phyloP scores from a whole-genome alignment of 2,797 vertebrate genomes.

The Smutsia gigantea region DNA sequence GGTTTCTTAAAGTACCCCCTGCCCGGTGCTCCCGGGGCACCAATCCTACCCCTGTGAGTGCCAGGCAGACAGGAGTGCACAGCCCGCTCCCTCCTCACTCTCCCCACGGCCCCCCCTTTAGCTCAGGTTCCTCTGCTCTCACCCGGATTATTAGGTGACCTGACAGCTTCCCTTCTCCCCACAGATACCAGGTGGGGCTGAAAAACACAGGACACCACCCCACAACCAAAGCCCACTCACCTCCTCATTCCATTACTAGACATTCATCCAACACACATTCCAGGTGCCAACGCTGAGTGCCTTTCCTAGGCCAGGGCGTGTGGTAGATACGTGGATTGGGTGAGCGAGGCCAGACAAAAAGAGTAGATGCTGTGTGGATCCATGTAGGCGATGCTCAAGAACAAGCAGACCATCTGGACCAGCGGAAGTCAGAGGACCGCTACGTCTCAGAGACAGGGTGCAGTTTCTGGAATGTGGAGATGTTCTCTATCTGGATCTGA shows the following conservation, averaged over 20 bases:
- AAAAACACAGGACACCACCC: neutral
- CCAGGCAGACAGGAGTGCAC: slow-evolving; percentile 2
- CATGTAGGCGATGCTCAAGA: neutral
- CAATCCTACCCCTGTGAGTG: neutral
- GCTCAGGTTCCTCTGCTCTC: neutral
- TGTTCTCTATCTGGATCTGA: neutral
- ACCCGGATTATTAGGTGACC: neutral
- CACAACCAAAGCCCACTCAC: neutral
- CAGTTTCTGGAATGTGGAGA: neutral
- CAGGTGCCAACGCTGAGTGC: accelerated
- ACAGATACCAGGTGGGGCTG: neutral
- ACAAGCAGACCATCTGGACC: neutral
- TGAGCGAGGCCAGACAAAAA: neutral
- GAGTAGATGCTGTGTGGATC: neutral
- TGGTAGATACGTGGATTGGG: neutral
- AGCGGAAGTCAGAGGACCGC: neutral
- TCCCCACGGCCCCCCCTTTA: neutral
- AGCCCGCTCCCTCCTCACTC: neutral
- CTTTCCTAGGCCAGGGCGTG: neutral
- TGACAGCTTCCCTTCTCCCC: neutral
- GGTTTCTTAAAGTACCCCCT: slow-evolving; percentile 70
- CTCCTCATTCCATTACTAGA: neutral
- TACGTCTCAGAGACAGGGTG: neutral
- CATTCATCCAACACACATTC: neutral
- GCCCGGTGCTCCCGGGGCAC: neutral